A percentile compares a stretch with the other conserved stretches of the same genome.
Conservation (phyloP, 2,888 invertebrate species). For the Napeogenes sylphis region DNA sequence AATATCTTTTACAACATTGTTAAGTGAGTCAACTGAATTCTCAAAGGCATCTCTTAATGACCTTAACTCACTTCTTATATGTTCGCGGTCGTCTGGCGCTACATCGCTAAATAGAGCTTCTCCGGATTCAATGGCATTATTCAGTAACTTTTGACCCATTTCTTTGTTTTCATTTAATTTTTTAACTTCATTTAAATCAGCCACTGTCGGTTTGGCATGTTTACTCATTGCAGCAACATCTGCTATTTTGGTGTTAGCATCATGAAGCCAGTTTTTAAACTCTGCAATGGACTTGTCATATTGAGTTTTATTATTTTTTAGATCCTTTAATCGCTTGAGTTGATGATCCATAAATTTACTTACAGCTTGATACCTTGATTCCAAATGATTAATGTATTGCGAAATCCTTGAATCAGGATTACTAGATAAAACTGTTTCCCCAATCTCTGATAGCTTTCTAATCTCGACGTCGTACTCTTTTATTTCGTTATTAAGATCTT, state of each 20-base stretch:
- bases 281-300: conserved; percentile 82
- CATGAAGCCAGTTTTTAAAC: conserved; percentile 87
- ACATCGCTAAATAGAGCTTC: conserved; percentile 92
- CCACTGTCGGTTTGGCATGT: conserved; percentile 85
- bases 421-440: conserved; percentile 84
- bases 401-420: conserved; percentile 90
- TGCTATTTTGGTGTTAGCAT: conserved; percentile 85
- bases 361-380: conserved; percentile 85
- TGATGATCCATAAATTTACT: conserved; percentile 83
- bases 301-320: conserved; percentile 83
- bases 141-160: conserved; percentile 86
- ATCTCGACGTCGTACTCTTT: conserved; percentile 81
- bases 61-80: conserved; percentile 88
- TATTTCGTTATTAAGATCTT: conserved; percentile 80
- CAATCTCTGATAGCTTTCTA: conserved; percentile 80
- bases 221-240: conserved; percentile 85
- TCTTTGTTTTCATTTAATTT: conserved; percentile 85
- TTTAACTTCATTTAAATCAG: conserved; percentile 86
- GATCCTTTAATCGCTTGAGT: conserved; percentile 83
- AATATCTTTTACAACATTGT: conserved; percentile 89
- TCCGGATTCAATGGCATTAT: conserved; percentile 89
- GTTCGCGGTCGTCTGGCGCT: conserved; percentile 91
- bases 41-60: conserved; percentile 90
- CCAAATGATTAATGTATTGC: conserved; percentile 88
- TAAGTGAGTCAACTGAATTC: conserved; percentile 88